Evolutionary conservation across 2,797 vertebrate genomes (phyloP).

Genomic region (Acanthornis magna): DNA sequence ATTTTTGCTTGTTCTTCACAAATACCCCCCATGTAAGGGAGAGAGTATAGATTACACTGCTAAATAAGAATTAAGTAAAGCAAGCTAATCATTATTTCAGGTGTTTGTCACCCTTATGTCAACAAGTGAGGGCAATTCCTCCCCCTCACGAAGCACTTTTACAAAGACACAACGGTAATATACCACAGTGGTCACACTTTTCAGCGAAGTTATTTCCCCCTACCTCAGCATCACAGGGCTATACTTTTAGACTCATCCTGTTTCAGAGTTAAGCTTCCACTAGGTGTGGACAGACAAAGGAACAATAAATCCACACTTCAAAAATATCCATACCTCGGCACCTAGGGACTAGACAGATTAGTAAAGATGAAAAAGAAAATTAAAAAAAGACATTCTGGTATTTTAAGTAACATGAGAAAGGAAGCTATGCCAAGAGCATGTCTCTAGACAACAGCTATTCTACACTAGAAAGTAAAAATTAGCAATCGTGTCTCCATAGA

Average conservation of each 20-base stretch:
- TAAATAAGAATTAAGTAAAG: background rate
- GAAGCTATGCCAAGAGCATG: background rate
- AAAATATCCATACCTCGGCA: background rate
- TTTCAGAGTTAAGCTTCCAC: background rate
- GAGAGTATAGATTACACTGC: background rate
- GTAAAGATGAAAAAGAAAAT: background rate
- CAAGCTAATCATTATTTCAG: background rate
- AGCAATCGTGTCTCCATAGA: constrained; percentile 11
- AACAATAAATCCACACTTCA: background rate
- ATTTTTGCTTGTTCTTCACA: background rate
- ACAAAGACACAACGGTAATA: background rate
- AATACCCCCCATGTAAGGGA: background rate
- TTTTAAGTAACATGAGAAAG: constrained; percentile 28
- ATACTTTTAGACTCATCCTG: background rate
- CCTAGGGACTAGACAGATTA: background rate
- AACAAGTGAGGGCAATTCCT: background rate
- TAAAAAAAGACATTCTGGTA: background rate
- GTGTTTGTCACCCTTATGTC: background rate
- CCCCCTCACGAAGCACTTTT: background rate
- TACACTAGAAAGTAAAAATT: constrained; percentile 32
- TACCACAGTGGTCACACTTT: background rate
- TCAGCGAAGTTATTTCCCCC: background rate
- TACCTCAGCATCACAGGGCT: background rate
- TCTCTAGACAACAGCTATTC: constrained; percentile 45
- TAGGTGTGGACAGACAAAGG: background rate